Evolutionary conservation across 2,888 invertebrate species (phyloP), one percentile per base, ranked within the genome.

Genomic region (Periphyllus acericola): DNA sequence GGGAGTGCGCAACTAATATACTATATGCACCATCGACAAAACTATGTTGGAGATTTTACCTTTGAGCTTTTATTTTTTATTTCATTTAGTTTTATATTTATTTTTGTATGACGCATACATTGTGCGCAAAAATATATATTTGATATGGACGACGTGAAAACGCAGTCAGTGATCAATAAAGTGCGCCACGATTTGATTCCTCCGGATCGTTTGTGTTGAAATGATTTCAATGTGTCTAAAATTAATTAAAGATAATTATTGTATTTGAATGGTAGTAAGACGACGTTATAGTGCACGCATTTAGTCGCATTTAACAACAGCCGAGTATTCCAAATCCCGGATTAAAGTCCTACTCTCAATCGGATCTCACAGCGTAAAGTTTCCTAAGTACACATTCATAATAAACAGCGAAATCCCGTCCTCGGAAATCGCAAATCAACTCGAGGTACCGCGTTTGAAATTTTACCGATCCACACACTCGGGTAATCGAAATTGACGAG

Each of bases 321-420:
- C 32, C 19, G 34, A 74, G 29, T 83, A 36, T 74, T 74, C 21
- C 29, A 3, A 34, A 74, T 83, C 60, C 66, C 8, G 40, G 75
- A 83, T 83, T 83, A 83, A 82, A 34, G 19, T 55, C 19, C 55
- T 55, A 36, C 14, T 46, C 2, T 14, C 14, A 14, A 46, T 46
- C 9, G 40, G 83, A 75, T 83, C 17, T 17, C n/a, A 25, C 14
- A 46, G 75, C 60, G 76, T 83, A 66, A 83, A 76, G 60, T 76
- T 75, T 29, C 25, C 14, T 68, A 81, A 68, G 68, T 83, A 76
- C 75, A 55, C 74, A 34, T 55, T 52, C 46, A 52, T 25, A n/a
- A 75, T 75, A 75, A 40, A 75, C 40, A 40, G 75, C 36, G 11
- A 40, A 75, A 9, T 40, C 75, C 11, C 36, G 25, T 75, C 25